phyloP scores from a whole-genome alignment of 2,888 invertebrate species.

The Nymphalis polychloros region DNA sequence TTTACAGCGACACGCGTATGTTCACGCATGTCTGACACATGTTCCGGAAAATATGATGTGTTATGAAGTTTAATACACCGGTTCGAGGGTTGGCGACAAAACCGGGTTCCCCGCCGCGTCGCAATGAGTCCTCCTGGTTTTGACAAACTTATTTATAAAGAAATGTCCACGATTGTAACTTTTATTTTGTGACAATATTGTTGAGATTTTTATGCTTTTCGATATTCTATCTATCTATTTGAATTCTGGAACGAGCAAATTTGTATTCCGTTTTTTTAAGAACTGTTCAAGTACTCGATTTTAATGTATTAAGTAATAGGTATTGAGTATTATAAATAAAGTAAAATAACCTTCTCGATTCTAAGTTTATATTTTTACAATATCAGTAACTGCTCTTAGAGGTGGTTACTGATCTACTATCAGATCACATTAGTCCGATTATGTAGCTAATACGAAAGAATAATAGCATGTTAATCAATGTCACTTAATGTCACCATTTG shows the following conservation, averaged over 20 bases:
- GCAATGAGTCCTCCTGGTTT: constrained; percentile 50
- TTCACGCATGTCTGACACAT: constrained; percentile 47
- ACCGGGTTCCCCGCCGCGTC: constrained; percentile 50
- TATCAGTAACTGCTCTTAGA: too few species aligned
- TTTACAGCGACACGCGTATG: constrained; percentile 49
- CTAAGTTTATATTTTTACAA: too few species aligned
- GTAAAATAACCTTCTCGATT: too few species aligned
- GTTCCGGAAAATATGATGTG: constrained; percentile 52
- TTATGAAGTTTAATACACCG: constrained; percentile 14
- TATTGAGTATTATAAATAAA: too few species aligned
- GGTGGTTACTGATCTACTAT: too few species aligned
- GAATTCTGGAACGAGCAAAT: neutral
- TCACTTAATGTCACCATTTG: constrained; percentile 30
- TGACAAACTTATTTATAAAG: constrained; percentile 65
- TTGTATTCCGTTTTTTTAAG: too few species aligned
- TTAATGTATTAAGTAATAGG: too few species aligned
- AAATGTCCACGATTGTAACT: constrained; percentile 49
- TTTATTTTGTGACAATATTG: constrained; percentile 34
- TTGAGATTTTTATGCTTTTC: neutral
- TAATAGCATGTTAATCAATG: neutral
- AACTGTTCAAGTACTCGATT: too few species aligned
- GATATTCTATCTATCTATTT: neutral
- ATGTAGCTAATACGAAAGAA: too few species aligned
- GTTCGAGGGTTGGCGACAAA: constrained; percentile 32
- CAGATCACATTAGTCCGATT: too few species aligned